Evolutionary conservation across 2,113 vertebrate species (phyloP), one percentile per base, ranked within the genome.

Genomic region (Penelope pileata): DNA sequence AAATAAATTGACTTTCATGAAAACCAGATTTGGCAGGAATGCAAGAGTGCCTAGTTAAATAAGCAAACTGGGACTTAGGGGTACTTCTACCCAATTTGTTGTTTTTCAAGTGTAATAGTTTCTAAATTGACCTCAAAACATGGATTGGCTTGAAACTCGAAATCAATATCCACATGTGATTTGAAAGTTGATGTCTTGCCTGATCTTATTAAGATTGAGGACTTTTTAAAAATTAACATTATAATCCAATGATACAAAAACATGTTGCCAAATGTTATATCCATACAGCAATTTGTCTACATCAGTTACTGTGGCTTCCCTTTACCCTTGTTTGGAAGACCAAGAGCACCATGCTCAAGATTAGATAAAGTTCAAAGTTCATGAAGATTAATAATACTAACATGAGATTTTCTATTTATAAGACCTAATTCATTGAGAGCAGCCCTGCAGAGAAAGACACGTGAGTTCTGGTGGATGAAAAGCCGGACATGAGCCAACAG

Each of bases 1-100:
- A 97, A 98, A 97, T 97, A 95, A 97, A 97, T 94, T 90, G 77
- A 80, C 85, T 95, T 96, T 97, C 93, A 97, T 95, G 82, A 96
- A 92, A 97, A 97, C 56, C 84, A 97, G 78, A 97, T 96, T 97
- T 95, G 94, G 77, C 79, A 97, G 83, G 84, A 96, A 97, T 94
- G 78, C 69, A 80, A 90, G 74, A 95, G 91, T 90, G 93, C 83
- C 86, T 96, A 88, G 74, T 95, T 97, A 97, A 97, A 96, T 92
- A 97, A 95, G 96, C 88, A 97, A 92, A 78, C 88, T 36, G 70
- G 23, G 92, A 91, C 32, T 93, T 80, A 78, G 48, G 53, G 73
- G 91, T 92, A 93, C 72, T 93, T 96, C 81, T 92, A 73, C 15
- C 30, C 50, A 94, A 86, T 96, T 95, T 93, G 74, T 90, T 96